Base-by-base conservation (phyloP, 1,140 invertebrate species). In the Drosophila pruinosa region DNA sequence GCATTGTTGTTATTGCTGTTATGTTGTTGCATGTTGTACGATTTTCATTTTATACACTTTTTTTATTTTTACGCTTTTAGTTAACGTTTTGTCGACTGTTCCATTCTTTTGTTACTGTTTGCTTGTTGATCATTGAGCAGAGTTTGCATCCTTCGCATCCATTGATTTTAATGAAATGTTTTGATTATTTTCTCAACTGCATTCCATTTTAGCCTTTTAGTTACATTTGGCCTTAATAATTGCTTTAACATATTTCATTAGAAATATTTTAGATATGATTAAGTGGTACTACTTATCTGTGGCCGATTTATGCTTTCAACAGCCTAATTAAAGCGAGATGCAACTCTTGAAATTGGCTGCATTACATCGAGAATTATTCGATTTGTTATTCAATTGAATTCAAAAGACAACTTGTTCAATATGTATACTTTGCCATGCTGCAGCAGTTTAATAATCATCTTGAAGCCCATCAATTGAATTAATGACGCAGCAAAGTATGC, bases 51-150 rank as follows among this genome's bases (percentile, higher is more conserved):
- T 74, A 50, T 71, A 41, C 62, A 59, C 78, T 81, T 72, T 76
- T 76, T 61, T 75, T 78, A 68, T 72, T 69, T 82, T 75, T 75
- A 83, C 71, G 79, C 79, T 82, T 83, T 82, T 83, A 83, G 78
- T 83, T 78, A 82, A 81, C 78, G 74, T 81, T 80, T 81, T 72
- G 73, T 73, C 76, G 64, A 45, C 41, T 38, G 31, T 48, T 53
- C 59, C 59, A 24, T 54, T 54, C n/a, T 26, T 21, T 7, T 28
- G 26, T 48, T 48, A 53, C 61, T 75, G 64, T 76, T 45, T 31
- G 12, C 7, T 28, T 4, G 12, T 54, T 77, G 54, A 36, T 43
- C 57, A 61, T 62, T 61, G 22, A 71, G n/a, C 48, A 52, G 61
- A 24, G 8, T 57, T 47, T 10, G 31, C 14, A 10, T 39, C 56